A percentile compares a stretch with the other conserved stretches of the same genome.
phyloP scores from a whole-genome alignment of 2,888 invertebrate species.

The Eueremaeus valkanovi region DNA sequence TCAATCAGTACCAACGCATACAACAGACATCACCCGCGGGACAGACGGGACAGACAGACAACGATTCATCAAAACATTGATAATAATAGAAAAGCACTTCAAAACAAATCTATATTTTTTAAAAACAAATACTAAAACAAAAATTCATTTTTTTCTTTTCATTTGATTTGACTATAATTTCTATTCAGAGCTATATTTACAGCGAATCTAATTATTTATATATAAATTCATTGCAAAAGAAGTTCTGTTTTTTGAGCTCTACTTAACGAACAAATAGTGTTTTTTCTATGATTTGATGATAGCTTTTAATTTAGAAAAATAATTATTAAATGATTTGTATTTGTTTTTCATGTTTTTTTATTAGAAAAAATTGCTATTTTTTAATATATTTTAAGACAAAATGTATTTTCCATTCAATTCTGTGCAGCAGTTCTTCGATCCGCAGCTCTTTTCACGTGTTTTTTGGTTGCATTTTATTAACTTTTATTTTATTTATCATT shows the following conservation, averaged over 20 bases:
- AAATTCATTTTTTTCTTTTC: background rate
- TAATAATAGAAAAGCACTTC: no score
- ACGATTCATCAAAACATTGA: background rate
- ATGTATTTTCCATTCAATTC: background rate
- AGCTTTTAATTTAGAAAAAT: background rate
- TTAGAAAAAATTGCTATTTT: background rate
- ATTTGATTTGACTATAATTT: background rate
- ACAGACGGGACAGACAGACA: background rate
- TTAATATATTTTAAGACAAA: background rate
- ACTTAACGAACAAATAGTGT: background rate
- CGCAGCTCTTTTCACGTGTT: conserved; percentile 11
- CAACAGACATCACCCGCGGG: background rate
- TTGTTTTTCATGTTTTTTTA: background rate
- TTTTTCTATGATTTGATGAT: no score
- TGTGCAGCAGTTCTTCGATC: conserved; percentile 5
- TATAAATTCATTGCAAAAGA: background rate
- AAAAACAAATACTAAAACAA: background rate
- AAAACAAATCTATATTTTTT: no score
- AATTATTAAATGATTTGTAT: background rate
- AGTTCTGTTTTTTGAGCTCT: background rate
- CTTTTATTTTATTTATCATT: background rate
- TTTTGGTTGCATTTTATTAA: background rate
- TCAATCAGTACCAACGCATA: background rate
- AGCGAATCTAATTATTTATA: conserved; percentile 8
- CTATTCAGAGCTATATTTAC: conserved; percentile 9